These are phyloP conservation scores for Meloidogyne exigua DNA, from an alignment of 1,140 invertebrate genomes.

Conservation along the genomic window DNA sequence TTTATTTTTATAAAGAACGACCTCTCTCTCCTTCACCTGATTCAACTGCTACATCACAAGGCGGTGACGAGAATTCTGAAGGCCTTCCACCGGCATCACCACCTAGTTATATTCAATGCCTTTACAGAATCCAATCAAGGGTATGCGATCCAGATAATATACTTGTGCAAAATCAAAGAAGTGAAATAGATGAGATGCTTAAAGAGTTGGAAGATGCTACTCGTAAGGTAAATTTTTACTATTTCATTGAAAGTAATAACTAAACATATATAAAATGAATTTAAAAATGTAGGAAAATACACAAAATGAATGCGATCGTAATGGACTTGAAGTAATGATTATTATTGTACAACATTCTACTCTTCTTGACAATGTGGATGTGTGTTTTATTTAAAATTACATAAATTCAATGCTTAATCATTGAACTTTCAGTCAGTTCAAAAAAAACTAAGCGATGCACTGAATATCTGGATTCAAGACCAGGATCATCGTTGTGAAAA, in stretches of 20 bases:
- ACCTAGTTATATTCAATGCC: constrained; percentile 22
- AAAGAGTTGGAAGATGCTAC: constrained; percentile 12
- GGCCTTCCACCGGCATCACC: constrained; percentile 12
- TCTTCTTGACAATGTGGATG: constrained; percentile 7
- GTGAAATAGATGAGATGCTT: constrained; percentile 25
- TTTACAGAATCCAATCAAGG: constrained; percentile 12
- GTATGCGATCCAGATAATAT: constrained; percentile 22
- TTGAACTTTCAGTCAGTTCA: constrained; percentile 14
- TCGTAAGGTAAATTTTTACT: constrained; percentile 14
- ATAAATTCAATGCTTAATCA: background rate
- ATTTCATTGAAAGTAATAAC: too few relatives aligned
- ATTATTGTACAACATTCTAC: constrained; percentile 20
- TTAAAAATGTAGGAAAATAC: constrained; percentile 5
- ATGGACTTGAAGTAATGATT: constrained; percentile 20
- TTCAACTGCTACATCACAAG: background rate
- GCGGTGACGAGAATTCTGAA: background rate
- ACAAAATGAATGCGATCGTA: constrained; percentile 17
- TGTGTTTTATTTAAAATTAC: background rate
- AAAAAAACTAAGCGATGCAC: constrained; percentile 14
- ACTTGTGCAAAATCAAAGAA: constrained; percentile 6
- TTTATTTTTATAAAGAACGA: background rate
- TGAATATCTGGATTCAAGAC: constrained; percentile 12
- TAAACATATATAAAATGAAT: background rate
- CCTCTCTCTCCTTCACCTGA: background rate
- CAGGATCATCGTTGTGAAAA: constrained; percentile 18